Conservation (phyloP, 1,140 invertebrate genomes). For the Drosophila burlai region DNA sequence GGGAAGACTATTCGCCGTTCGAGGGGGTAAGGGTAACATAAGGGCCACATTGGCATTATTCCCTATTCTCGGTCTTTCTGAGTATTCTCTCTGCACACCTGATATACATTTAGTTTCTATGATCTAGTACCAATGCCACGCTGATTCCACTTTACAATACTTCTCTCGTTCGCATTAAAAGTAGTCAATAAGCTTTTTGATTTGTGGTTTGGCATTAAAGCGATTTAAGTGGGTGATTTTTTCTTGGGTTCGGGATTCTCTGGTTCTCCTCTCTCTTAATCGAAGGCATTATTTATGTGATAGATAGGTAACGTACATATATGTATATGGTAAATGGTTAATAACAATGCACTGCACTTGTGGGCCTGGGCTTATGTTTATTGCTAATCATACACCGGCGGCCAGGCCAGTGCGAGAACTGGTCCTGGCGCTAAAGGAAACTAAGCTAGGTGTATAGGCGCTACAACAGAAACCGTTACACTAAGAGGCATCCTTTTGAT, state of each 20-base stretch:
- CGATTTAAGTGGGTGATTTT: slow-evolving; percentile 65
- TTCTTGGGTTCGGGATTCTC: slow-evolving; percentile 40
- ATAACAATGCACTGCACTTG: slow-evolving; percentile 65
- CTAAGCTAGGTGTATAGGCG: slow-evolving; percentile 57
- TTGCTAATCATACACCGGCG: slow-evolving; percentile 60
- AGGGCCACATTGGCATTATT: neutral
- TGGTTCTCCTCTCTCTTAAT: slow-evolving; percentile 19
- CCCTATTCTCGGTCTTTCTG: neutral
- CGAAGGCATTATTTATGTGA: slow-evolving; percentile 48
- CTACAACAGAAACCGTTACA: slow-evolving; percentile 82
- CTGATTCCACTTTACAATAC: slow-evolving; percentile 19
- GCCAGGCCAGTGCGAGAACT: slow-evolving; percentile 15
- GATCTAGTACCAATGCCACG: slow-evolving; percentile 11
- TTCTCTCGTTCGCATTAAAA: slow-evolving; percentile 36
- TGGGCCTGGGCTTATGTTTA: slow-evolving; percentile 41
- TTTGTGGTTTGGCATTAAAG: slow-evolving; percentile 73
- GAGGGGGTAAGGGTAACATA: neutral
- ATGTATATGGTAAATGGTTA: slow-evolving; percentile 43
- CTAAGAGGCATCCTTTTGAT: slow-evolving; percentile 67
- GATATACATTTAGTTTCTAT: slow-evolving; percentile 44
- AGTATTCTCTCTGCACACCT: slow-evolving; percentile 1
- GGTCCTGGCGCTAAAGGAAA: slow-evolving; percentile 62
- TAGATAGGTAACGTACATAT: slow-evolving; percentile 51
- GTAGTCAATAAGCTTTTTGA: slow-evolving; percentile 76
- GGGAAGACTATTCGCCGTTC: neutral